Percentiles rank a stretch among this genome's conserved stretches.
Evolutionary conservation across 2,113 vertebrate genomes (phyloP).

Genomic region (Nesogale talazaci): DNA sequence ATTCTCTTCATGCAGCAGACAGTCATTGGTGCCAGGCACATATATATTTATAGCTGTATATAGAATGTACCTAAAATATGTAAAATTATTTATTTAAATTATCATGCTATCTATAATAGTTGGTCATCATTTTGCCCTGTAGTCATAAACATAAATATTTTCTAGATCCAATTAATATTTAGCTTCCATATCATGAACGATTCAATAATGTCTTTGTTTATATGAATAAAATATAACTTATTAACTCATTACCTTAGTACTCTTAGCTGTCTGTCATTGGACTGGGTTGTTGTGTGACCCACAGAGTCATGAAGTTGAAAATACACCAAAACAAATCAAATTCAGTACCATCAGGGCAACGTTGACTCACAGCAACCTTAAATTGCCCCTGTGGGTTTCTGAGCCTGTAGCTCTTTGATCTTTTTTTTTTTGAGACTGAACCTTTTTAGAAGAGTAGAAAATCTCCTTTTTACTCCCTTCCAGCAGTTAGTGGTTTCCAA

Average conservation of each 20-base stretch:
- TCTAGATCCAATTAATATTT: neutral
- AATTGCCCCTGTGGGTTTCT: too few species aligned
- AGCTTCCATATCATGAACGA: neutral
- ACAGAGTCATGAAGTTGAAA: neutral
- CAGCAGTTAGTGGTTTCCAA: too few species aligned
- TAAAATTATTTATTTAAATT: neutral
- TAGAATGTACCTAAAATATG: neutral
- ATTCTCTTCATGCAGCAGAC: neutral
- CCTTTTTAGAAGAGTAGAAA: too few species aligned
- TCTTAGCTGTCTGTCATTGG: neutral
- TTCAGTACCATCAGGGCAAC: too few species aligned
- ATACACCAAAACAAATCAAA: too few species aligned
- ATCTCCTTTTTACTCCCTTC: too few species aligned
- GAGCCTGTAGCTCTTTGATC: too few species aligned
- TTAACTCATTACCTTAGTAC: neutral
- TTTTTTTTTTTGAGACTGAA: too few species aligned
- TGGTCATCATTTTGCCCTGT: neutral
- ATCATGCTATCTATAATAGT: neutral
- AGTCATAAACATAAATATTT: neutral
- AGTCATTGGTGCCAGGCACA: neutral
- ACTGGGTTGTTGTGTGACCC: neutral
- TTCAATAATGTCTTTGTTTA: neutral
- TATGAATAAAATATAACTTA: neutral
- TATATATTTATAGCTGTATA: neutral
- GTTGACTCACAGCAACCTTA: too few species aligned